Evolutionary conservation across 1,140 invertebrate genomes (phyloP), one percentile per base, ranked within the genome.

Genomic region (Adoxophyes honmai): DNA sequence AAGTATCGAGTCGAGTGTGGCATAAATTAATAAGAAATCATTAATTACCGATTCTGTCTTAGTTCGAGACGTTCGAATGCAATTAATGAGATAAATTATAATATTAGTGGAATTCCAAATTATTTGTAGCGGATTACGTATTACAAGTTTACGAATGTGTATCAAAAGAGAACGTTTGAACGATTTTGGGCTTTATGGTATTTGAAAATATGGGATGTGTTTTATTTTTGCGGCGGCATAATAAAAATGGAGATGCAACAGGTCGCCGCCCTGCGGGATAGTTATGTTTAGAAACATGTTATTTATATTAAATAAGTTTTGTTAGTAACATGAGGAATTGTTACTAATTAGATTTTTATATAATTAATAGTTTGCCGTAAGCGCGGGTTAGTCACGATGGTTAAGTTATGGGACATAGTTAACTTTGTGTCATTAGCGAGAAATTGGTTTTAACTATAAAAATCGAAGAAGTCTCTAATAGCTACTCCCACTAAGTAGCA

Each of bases 21-120:
- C 21, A 55, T 55, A 55, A 55, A 55, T 55, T 55, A 55, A 55
- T 39, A 55, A 13, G 13, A 3, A 55, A 34, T 11, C 16, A 33
- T 55, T 55, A 0, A 55, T 54, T 67, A 48, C 42, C 6, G 21
- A 28, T 28, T 28, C 21, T 28, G 21, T 28, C 21, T 28, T 28
- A 28, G 21, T 28, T 28, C 21, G 21, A 28, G 21, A 28, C 6
- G 15, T 64, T 70, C 59, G 28, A 52, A 55, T 60, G 68, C 64
- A 63, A 71, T 78, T 76, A 73, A 78, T 73, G 68, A 68, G 28
- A 55, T 13, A 55, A 70, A 70, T 71, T 69, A 72, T 58, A 60
- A 70, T 73, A 75, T 73, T 66, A 67, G 52, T 68, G 67, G 63
- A 71, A 66, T 70, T 58, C 33, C 33, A 54, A 35, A 18, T 62